Base-by-base conservation (phyloP, 2,888 invertebrate genomes). In the Eumacrocentrus americanus region DNA sequence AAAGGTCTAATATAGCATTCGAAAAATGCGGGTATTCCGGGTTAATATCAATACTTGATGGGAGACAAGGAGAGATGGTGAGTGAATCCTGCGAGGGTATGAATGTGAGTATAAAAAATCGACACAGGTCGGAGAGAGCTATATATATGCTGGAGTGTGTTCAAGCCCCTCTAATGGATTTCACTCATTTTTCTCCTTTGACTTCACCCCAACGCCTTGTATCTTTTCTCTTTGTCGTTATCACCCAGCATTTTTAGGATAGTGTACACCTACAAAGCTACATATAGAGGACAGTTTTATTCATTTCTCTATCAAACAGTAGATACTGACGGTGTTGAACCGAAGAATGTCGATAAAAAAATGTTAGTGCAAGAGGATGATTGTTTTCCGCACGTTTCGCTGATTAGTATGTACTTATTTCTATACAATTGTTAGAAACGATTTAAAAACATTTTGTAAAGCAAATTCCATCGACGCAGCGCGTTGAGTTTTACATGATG, bases 111-210 rank as follows among this genome's bases (percentile, higher is more conserved):
- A 61, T 53, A 58, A 52, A 64, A 70, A 75, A 6, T 74, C 72
- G 72, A 72, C 72, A 64, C 67, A 73, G 75, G 75, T 77, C 72
- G 73, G 46, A 23, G 20, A 42, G 69, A 74, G 66, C 58, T 50
- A 54, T 42, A 63, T 51, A n/a, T n/a, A n/a, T n/a, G n/a, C n/a
- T 46, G 52, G 60, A 48, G 60, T 63, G 63, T 59, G 62, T 52
- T 58, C 58, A 54, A 56, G 55, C 65, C 67, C 69, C 67, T 66
- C 67, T 70, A 70, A 70, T 70, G 80, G 79, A 80, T 80, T 80
- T 80, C 77, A 76, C 80, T 79, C 80, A 80, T 80, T 80, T 80
- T 80, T 80, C 79, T 79, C 77, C 75, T 76, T 72, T 72, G 67
- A 70, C 71, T 70, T 68, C 71, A 67, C 70, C 69, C 70, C 70